Evolutionary conservation across 2,888 invertebrate species (phyloP).

Genomic region (Sminthurides aquaticus): DNA sequence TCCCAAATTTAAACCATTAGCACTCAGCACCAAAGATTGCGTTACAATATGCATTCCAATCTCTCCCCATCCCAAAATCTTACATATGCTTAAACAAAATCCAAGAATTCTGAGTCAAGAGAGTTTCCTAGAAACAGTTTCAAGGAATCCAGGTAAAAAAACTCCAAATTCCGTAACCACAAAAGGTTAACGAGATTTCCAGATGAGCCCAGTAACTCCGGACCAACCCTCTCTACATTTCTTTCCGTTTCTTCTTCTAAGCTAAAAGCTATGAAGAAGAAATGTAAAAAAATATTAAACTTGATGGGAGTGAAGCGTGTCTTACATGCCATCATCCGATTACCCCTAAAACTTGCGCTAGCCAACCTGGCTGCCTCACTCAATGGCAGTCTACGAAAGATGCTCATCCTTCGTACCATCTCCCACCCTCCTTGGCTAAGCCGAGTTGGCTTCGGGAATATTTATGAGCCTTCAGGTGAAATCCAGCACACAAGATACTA

Average conservation of each 20-base stretch:
- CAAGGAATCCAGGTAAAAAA: no score
- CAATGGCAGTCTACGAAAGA: not conserved
- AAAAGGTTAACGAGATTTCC: conserved; percentile 35
- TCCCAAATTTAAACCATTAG: not conserved
- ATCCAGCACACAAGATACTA: not conserved
- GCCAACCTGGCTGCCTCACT: not conserved
- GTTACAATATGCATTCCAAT: not conserved
- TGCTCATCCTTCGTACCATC: not conserved
- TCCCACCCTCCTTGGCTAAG: not conserved
- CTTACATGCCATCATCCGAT: not conserved
- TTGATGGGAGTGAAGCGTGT: no score
- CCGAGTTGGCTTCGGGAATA: not conserved
- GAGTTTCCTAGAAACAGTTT: no score
- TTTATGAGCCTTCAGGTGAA: not conserved
- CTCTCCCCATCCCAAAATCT: not conserved
- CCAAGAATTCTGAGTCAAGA: no score
- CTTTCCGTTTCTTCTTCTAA: no score
- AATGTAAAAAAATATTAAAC: no score
- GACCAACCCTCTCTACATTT: no score
- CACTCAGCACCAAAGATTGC: not conserved
- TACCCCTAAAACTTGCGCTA: not conserved
- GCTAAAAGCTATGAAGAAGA: no score
- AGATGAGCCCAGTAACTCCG: not conserved
- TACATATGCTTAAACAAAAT: not conserved
- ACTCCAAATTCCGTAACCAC: conserved; percentile 15